Conservation (phyloP, 2,888 invertebrate genomes). For the Boloria selene region DNA sequence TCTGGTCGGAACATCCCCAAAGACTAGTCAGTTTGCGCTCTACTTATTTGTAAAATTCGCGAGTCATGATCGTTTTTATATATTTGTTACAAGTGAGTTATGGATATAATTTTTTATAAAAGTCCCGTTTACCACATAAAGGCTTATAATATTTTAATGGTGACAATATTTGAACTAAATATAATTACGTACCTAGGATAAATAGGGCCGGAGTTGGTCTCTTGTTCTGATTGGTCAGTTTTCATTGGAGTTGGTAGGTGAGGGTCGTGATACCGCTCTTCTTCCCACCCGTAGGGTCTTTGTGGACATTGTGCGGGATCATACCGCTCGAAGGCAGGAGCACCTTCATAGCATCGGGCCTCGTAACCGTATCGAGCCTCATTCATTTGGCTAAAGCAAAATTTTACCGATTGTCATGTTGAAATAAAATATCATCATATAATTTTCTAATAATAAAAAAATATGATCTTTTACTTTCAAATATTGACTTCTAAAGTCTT, state of each 20-base stretch:
- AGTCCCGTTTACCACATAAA: slow-evolving; percentile 78
- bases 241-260: slow-evolving; percentile 85
- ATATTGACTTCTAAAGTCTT: too few species aligned
- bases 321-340: slow-evolving; percentile 79
- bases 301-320: slow-evolving; percentile 78
- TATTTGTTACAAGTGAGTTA: slow-evolving; percentile 8
- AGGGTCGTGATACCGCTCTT: slow-evolving; percentile 83
- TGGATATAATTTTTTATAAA: slow-evolving; percentile 12
- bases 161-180: slow-evolving; percentile 12
- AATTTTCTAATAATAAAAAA: neutral
- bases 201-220: slow-evolving; percentile 86
- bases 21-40: slow-evolving; percentile 21
- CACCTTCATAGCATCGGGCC: slow-evolving; percentile 78
- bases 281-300: slow-evolving; percentile 80
- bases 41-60: slow-evolving; percentile 12
- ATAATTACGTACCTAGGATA: slow-evolving; percentile 85
- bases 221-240: slow-evolving; percentile 86
- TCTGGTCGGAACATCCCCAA: slow-evolving; percentile 72
- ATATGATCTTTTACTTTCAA: neutral
- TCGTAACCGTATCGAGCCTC: slow-evolving; percentile 82
- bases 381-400: slow-evolving; percentile 78
- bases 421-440: neutral
- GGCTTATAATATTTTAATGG: slow-evolving; percentile 37
- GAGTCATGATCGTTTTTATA: slow-evolving; percentile 19
- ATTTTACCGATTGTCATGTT: slow-evolving; percentile 6